Evolutionary conservation across 2,113 vertebrate species (phyloP).

Genomic region (Chionomys nivalis): DNA sequence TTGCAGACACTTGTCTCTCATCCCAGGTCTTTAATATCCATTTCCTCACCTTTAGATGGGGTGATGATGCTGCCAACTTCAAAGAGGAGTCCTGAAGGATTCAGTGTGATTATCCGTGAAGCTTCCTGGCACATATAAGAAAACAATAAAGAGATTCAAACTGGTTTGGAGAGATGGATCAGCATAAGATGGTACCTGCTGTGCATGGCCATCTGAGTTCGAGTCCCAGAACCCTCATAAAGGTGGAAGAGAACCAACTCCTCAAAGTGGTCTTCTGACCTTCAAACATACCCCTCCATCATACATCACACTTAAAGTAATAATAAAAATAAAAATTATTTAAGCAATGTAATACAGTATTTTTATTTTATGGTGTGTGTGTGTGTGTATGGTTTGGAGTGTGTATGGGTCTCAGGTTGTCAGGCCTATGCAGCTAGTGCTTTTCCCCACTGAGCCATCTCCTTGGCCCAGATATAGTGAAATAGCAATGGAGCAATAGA

Average conservation of each 20-base stretch:
- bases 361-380: not conserved
- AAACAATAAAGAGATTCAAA: not conserved
- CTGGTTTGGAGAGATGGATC: not conserved
- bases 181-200: not conserved
- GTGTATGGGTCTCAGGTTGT: not conserved
- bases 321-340: not conserved
- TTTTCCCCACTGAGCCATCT: not conserved
- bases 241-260: not conserved
- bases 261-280: not conserved
- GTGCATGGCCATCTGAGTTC: not conserved
- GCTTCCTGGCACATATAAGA: constrained; percentile 45
- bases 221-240: not conserved
- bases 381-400: not conserved
- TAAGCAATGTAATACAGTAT: not conserved
- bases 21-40: not conserved
- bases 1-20: constrained; percentile 24
- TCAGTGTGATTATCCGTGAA: constrained; percentile 10
- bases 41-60: not conserved
- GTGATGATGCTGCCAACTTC: not conserved
- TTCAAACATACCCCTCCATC: not conserved
- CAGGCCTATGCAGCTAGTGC: no score
- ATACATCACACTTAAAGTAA: not conserved
- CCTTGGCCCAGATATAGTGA: not conserved
- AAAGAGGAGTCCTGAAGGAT: not conserved
- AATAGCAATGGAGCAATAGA: not conserved